Evolutionary conservation across 1,140 invertebrate species (phyloP).

Genomic region (Trichonephila inaurata): DNA sequence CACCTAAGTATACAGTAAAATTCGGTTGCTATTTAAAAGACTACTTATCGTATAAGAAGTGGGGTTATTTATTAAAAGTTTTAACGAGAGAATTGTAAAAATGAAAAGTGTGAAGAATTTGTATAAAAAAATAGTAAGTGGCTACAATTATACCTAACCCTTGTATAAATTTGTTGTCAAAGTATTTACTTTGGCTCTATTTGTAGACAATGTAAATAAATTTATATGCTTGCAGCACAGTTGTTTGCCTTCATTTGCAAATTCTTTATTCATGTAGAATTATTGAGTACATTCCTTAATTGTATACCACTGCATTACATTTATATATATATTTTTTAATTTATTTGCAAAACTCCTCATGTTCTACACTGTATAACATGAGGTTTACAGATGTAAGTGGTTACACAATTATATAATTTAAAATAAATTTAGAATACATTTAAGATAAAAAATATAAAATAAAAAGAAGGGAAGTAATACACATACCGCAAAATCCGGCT

Average conservation of each 20-base stretch:
- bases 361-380: too few species aligned
- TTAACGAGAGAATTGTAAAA: constrained; percentile 10
- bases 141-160: background rate
- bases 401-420: too few species aligned
- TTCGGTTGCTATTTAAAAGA: background rate
- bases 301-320: too few species aligned
- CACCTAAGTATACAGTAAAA: background rate
- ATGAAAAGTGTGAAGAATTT: background rate
- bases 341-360: too few species aligned
- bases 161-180: constrained; percentile 61
- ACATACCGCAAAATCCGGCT: too few species aligned
- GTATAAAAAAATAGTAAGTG: background rate
- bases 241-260: background rate
- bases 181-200: constrained; percentile 41
- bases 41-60: background rate
- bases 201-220: constrained; percentile 76
- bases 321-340: too few species aligned
- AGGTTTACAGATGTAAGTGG: too few species aligned
- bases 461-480: too few species aligned
- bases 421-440: too few species aligned
- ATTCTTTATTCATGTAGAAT: too few species aligned
- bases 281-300: too few species aligned
- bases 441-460: too few species aligned
- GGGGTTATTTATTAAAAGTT: background rate
- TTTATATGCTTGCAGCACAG: constrained; percentile 78